phyloP scores from a whole-genome alignment of 2,888 invertebrate genomes.

The Metellina segmentata region DNA sequence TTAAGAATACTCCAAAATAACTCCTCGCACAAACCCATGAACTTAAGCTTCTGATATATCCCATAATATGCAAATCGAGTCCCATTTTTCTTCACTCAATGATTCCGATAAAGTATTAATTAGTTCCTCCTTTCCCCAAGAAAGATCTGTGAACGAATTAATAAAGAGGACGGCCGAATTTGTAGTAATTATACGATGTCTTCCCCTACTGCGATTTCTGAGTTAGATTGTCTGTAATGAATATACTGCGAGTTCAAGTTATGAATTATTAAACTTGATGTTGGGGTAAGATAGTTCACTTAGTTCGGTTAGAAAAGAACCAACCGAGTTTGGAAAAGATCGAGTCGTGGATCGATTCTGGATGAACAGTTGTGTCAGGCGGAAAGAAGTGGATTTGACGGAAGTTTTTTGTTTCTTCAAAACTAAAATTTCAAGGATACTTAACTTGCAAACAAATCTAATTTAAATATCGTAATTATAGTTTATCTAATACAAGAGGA shows the following conservation, averaged over 20 bases:
- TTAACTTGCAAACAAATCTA: neutral
- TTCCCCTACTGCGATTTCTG: neutral
- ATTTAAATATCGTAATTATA: neutral
- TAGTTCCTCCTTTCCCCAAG: neutral
- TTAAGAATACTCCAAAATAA: too few relatives aligned
- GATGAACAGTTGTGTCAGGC: neutral
- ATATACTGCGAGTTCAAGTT: slow-evolving; percentile 13
- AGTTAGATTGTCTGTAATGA: slow-evolving; percentile 8
- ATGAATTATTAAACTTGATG: slow-evolving; percentile 30
- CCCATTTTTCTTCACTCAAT: too few relatives aligned
- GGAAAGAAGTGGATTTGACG: neutral
- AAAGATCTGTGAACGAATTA: neutral
- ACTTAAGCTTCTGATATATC: too few relatives aligned
- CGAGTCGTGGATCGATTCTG: neutral
- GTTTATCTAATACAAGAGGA: neutral
- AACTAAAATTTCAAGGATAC: neutral
- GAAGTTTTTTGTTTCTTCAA: neutral
- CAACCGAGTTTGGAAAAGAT: neutral
- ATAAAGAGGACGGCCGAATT: neutral
- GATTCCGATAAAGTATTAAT: neutral
- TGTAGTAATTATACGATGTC: neutral
- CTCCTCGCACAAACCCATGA: too few relatives aligned
- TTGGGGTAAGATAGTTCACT: neutral
- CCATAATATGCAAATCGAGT: too few relatives aligned
- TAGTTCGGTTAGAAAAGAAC: neutral